Base-by-base conservation (phyloP, 1,140 invertebrate genomes). In the Trichonephila clavata region DNA sequence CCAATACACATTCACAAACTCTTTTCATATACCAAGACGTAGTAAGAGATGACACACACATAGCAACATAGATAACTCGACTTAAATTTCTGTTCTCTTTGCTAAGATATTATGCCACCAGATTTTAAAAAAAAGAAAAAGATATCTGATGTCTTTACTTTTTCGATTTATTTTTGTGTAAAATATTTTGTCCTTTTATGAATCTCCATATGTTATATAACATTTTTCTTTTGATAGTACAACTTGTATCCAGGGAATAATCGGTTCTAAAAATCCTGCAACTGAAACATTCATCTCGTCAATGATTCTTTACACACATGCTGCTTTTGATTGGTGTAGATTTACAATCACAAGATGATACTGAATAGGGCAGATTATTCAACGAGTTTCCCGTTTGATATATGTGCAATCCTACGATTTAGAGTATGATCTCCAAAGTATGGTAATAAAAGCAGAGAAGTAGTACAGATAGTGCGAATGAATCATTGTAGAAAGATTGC, bases 71-170 rank as follows among this genome's bases (percentile, higher is more conserved):
- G 65, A 77, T 39, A 32, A 3, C 27, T 32, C 27, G 18, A 77
- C 27, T 39, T 27, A 77, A 32, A 77, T 84, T 24, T 84, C n/a
- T 32, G 83, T 84, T 59, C 50, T 27, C 32, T 84, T 50, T 84
- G 83, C 83, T 84, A 84, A 84, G 83, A 84, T 84, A 60, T 60
- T 27, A 24, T 84, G 83, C 83, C 83, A 84, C 83, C 57, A 27
- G 16, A 60, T 84, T 84, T 13, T 59, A 59, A 84, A 84, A 50
- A 50, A 50, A 57, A 27, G 83, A 59, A 18, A 57, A 43, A 81
- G 21, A 21, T 57, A 60, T 50, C 81, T n/a, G 59, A 14, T 24
- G 27, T 24, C 60, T 84, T 84, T 32, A 6, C 27, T 39, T 80
- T 80, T 80, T 80, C 71, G 0, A 5, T 84, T 84, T 84, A 16